Base-by-base conservation (phyloP, 2,113 vertebrate genomes). In the Marmota flaviventris region DNA sequence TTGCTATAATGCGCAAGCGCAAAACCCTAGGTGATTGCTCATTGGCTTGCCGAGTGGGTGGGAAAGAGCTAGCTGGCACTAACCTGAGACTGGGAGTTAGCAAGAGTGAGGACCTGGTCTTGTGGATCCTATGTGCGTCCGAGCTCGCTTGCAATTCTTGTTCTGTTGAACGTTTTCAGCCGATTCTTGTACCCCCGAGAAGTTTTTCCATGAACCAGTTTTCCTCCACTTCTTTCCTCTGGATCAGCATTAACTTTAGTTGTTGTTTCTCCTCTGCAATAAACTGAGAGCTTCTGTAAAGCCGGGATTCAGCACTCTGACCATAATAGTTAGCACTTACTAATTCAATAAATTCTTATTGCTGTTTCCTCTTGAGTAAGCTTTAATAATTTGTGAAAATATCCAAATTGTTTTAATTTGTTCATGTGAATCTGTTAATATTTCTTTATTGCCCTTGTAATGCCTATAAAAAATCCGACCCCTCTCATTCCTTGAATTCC, bases 11-110 rank as follows among this genome's bases (percentile, higher is more conserved):
- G 93, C 91, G 97, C 94, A 29, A 3, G 72, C 85, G 78, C 85
- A 0, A 0, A 5, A 2, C 2, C 0, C 2, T 10, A 0, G 5
- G 0, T 4, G 0, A 7, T 0, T 0, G 16, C 13, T 37, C 7
- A 25, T 63, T 63, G 61, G 61, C 61, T 63, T 25, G 61, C 24
- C 5, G 61, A 27, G 61, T 25, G 61, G 61, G 24, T 5, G 2
- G 27, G 9, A 18, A 8, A 42, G 14, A 2, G 1, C 1, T 45
- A 2, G 1, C 2, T 45, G 3, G 48, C 14, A 2, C 13, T 6
- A 0, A 5, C 0, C 20, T 0, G 37, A 6, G 45, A 12, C 3
- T 0, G 2, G 42, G 1, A 14, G 9, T 2, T 4, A 63, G 5
- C 1, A 1, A 45, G 32, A 4, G 29, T 18, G 0, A 16, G 0